phyloP scores from a whole-genome alignment of 2,797 vertebrate genomes.

The Borostomias antarcticus region DNA sequence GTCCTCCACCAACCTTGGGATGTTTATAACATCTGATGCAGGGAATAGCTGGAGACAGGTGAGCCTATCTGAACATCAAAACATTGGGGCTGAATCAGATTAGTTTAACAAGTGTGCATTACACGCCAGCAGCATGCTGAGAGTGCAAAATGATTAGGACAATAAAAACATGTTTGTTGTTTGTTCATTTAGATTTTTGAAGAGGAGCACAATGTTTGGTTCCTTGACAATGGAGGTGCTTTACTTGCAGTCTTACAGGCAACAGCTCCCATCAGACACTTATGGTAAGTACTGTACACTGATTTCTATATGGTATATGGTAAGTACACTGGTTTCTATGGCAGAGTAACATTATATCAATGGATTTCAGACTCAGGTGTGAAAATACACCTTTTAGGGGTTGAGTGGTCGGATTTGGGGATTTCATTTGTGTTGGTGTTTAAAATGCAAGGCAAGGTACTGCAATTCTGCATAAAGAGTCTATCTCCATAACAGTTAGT shows the following conservation, averaged over 20 bases:
- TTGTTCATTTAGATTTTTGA: conserved; percentile 86
- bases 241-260: conserved; percentile 91
- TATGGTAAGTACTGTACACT: conserved; percentile 82
- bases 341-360: not conserved
- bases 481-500: conserved; percentile 43
- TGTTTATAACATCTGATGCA: conserved; percentile 93
- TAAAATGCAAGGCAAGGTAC: conserved; percentile 56
- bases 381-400: too few species aligned
- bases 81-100: not conserved
- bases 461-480: conserved; percentile 63
- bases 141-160: not conserved
- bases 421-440: conserved; percentile 28
- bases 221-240: conserved; percentile 94
- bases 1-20: conserved; percentile 85
- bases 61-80: conserved; percentile 21
- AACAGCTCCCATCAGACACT: conserved; percentile 83
- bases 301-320: not conserved
- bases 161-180: conserved; percentile 21
- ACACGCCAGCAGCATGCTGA: not conserved
- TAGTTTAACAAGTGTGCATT: not conserved
- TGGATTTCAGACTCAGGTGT: conserved; percentile 34
- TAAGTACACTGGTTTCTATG: not conserved
- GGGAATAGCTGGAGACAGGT: conserved; percentile 98
- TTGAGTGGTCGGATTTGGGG: too few species aligned
- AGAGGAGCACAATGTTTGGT: conserved; percentile 94